Base-by-base conservation (phyloP, 2,797 vertebrate species). In the Typhlichthys eigenmanni region DNA sequence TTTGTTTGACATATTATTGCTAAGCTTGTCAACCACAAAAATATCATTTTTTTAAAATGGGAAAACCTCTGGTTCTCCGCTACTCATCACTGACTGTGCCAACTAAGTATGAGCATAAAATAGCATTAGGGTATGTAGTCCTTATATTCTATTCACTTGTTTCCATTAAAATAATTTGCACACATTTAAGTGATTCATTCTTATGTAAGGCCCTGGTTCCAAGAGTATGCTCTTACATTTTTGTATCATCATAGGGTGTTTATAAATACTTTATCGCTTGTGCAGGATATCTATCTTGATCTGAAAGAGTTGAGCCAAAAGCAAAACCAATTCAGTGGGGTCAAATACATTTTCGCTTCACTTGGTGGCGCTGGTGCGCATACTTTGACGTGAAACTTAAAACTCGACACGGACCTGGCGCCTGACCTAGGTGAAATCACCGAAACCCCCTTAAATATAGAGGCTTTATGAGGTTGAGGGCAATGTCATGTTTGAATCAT, bases 21-120 rank as follows among this genome's bases (percentile, higher is more conserved):
- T 75, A 49, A 58, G 48, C 60, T 68, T 62, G 46, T 60, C 52
- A 6, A 52, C 63, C 58, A 58, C 14, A 50, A 59, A 55, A 76
- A 66, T 66, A 64, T 52, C 58, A 76, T 72, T 80, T 85, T 62
- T 76, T 78, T 62, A 70, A 80, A 73, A 66, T 75, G 49, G 75
- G 67, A 64, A 68, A 68, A 64, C 6, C 56, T 52, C 13, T 53
- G 12, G 14, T 5, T 11, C 4, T 4, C 9, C 16, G 6, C 2
- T 0, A 6, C 50, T 59, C 51, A 55, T 38, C 38, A 3, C 50
- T 56, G 63, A 14, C 32, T 81, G 61, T 67, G 74, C 88, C 85
- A 85, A 67, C 62, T 47, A 32, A 78, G 82, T 80, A 76, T 60
- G 58, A 80, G 54, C 64, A 72, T 69, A 78, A 76, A 59, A 64